These are phyloP conservation scores for Drosophila mercatorum DNA, from an alignment of 2,888 invertebrate species.

Conservation along the genomic window DNA sequence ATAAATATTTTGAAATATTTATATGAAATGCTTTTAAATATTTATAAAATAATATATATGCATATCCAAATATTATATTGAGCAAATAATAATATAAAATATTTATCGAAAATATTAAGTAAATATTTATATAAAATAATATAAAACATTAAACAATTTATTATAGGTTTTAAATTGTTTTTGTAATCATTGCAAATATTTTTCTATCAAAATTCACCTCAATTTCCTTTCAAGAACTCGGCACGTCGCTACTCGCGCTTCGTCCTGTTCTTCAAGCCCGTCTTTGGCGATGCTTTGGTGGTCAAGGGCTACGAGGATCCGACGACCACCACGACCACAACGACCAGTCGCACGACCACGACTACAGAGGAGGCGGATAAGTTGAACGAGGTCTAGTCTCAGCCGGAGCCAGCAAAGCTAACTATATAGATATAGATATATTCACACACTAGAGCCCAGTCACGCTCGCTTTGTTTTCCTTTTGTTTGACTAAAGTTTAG, in stretches of 20 bases:
- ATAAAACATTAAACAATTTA: too few species aligned
- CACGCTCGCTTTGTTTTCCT: background rate
- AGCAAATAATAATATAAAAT: too few species aligned
- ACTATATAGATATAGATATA: background rate
- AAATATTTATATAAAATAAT: too few species aligned
- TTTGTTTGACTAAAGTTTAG: background rate
- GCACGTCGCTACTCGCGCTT: constrained; percentile 90
- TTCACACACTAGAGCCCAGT: background rate
- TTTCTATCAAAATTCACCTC: background rate
- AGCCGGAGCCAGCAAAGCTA: background rate
- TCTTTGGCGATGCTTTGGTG: constrained; percentile 90
- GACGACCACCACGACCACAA: constrained; percentile 76
- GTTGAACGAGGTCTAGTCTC: constrained; percentile 46
- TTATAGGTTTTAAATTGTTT: too few species aligned
- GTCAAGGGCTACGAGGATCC: constrained; percentile 88
- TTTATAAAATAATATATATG: too few species aligned
- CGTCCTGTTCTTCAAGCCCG: constrained; percentile 90
- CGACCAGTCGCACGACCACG: constrained; percentile 64
- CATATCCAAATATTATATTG: too few species aligned
- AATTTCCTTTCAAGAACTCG: constrained; percentile 87
- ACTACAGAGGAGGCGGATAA: constrained; percentile 35
- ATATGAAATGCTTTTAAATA: too few species aligned
- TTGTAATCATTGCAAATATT: too few species aligned
- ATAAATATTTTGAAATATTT: too few species aligned
- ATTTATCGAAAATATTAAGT: too few species aligned